Percentiles rank a stretch among this genome's conserved stretches.
Evolutionary conservation across 2,113 vertebrate genomes (phyloP).

Genomic region (Phycodurus eques): DNA sequence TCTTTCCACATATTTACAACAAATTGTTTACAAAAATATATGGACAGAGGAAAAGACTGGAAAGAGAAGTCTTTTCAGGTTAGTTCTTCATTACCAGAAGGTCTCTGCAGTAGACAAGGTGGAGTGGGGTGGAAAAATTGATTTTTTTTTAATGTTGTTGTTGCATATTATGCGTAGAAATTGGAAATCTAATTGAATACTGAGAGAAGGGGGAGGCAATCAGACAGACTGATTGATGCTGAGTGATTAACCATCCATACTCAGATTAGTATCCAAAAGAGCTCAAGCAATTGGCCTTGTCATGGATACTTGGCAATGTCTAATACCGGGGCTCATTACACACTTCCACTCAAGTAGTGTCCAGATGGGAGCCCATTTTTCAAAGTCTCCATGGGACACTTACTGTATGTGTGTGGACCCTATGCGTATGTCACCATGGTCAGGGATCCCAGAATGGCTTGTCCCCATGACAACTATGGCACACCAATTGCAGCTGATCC

Average conservation of each 20-base stretch:
- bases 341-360: neutral
- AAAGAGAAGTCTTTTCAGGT: slow-evolving; percentile 50
- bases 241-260: neutral
- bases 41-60: slow-evolving; percentile 29
- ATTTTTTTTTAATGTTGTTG: neutral
- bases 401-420: neutral
- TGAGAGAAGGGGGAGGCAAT: neutral
- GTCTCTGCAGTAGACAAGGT: slow-evolving; percentile 50
- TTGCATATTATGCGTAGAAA: neutral
- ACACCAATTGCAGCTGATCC: neutral
- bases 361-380: neutral
- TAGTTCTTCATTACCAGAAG: slow-evolving; percentile 45
- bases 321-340: neutral
- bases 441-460: neutral
- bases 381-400: neutral
- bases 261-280: neutral
- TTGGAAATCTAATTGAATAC: neutral
- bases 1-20: slow-evolving; percentile 39
- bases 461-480: neutral
- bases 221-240: slow-evolving; percentile 5
- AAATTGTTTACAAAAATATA: slow-evolving; percentile 37
- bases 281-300: neutral
- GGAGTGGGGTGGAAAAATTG: neutral
- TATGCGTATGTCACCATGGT: neutral
- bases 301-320: neutral